These are phyloP conservation scores for Lepus oiostolus DNA, from an alignment of 2,797 vertebrate genomes.

Conservation along the genomic window DNA sequence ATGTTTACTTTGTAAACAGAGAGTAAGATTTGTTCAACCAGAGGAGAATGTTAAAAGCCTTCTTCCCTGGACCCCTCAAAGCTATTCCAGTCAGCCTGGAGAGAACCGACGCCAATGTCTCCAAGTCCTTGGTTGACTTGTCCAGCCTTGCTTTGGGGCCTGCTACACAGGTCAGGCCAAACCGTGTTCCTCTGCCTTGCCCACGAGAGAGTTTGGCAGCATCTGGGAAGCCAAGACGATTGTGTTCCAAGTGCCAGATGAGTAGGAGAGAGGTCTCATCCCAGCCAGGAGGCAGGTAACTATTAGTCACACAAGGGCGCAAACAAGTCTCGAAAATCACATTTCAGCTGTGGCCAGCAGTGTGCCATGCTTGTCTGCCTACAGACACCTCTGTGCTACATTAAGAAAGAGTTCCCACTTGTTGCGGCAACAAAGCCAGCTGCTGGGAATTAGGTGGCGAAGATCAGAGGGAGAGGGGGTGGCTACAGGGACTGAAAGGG, in stretches of 20 bases:
- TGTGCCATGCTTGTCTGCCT: constrained; percentile 72
- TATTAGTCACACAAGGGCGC: constrained; percentile 81
- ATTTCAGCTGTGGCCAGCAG: constrained; percentile 79
- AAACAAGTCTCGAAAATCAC: constrained; percentile 81
- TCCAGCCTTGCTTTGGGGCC: neutral
- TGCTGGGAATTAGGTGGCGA: constrained; percentile 81
- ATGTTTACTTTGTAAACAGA: constrained; percentile 33
- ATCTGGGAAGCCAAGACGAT: neutral
- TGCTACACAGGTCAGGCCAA: neutral
- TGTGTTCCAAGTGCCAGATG: constrained; percentile 71
- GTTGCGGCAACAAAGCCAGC: constrained; percentile 78
- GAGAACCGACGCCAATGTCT: neutral
- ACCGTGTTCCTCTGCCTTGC: neutral
- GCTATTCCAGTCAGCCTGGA: neutral
- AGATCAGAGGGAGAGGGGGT: constrained; percentile 72
- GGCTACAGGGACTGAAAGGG: constrained; percentile 51
- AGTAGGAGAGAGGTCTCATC: constrained; percentile 79
- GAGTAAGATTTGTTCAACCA: neutral
- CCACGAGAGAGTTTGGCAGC: constrained; percentile 21
- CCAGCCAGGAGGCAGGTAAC: constrained; percentile 78
- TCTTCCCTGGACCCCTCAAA: neutral
- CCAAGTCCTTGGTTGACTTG: neutral
- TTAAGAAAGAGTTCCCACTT: constrained; percentile 80
- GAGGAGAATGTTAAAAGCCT: neutral
- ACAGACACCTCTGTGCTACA: constrained; percentile 79